These are phyloP conservation scores for Camponotus floridanus DNA, from an alignment of 1,140 invertebrate genomes.

Conservation along the genomic window DNA sequence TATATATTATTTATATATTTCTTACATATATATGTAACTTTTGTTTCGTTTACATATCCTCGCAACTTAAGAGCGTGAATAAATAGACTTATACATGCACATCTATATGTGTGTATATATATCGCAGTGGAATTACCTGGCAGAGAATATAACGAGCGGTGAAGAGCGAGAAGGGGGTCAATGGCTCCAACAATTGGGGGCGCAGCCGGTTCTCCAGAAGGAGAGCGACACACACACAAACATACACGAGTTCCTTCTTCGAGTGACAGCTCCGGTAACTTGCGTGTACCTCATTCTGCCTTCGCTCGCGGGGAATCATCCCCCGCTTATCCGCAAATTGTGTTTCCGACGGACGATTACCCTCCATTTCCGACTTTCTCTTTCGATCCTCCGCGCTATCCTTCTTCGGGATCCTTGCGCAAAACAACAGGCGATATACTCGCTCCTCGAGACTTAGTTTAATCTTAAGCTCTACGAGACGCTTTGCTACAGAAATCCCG, in stretches of 20 bases:
- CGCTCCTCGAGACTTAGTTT: too few relatives aligned
- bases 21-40: neutral
- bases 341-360: slow-evolving; percentile 73
- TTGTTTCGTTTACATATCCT: neutral
- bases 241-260: slow-evolving; percentile 42
- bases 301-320: slow-evolving; percentile 9
- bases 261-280: slow-evolving; percentile 3
- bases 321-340: slow-evolving; percentile 63
- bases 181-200: slow-evolving; percentile 59
- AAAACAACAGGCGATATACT: slow-evolving; percentile 16
- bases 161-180: slow-evolving; percentile 22
- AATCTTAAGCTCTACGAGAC: neutral
- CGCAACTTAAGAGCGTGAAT: slow-evolving; percentile 25
- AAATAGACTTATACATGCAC: too few relatives aligned
- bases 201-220: slow-evolving; percentile 22
- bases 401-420: slow-evolving; percentile 56
- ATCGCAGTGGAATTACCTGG: slow-evolving; percentile 15
- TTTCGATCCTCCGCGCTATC: slow-evolving; percentile 16
- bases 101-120: too few relatives aligned
- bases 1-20: neutral
- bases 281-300: neutral
- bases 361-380: slow-evolving; percentile 49
- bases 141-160: slow-evolving; percentile 28
- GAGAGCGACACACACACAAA: neutral
- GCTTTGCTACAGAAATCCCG: neutral